Evolutionary conservation across 2,797 vertebrate species (phyloP).

Genomic region (Potorous gilbertii): DNA sequence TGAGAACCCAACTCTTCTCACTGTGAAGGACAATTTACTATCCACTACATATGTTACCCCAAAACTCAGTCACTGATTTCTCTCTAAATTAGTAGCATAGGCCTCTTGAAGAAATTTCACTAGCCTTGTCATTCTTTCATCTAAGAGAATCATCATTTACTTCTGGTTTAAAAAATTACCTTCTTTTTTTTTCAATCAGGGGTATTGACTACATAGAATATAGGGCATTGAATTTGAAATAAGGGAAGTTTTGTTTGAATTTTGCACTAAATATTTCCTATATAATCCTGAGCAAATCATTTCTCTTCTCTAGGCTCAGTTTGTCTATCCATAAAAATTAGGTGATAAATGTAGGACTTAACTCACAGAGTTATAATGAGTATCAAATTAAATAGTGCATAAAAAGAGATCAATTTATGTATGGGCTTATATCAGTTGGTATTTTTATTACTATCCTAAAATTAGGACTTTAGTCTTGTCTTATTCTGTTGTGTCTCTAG

Average conservation of each 20-base stretch:
- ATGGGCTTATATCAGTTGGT: neutral
- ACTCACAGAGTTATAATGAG: neutral
- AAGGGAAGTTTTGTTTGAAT: neutral
- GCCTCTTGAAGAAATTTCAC: neutral
- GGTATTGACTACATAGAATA: neutral
- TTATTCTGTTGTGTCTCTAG: neutral
- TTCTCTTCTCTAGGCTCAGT: neutral
- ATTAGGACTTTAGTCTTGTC: neutral
- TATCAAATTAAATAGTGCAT: neutral
- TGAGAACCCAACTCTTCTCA: neutral
- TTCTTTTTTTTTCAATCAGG: neutral
- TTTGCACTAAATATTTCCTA: neutral
- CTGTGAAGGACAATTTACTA: neutral
- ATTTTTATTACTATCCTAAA: neutral
- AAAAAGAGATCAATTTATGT: neutral
- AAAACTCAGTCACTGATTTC: neutral
- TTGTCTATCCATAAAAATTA: neutral
- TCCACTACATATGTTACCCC: neutral
- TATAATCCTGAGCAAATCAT: neutral
- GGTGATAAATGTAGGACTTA: neutral
- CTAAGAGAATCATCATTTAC: neutral
- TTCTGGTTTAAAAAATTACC: neutral
- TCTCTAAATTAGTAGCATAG: neutral
- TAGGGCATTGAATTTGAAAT: neutral
- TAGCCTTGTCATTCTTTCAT: neutral